These are phyloP conservation scores for Caprella mutica DNA, from an alignment of 2,888 invertebrate genomes.

Conservation along the genomic window DNA sequence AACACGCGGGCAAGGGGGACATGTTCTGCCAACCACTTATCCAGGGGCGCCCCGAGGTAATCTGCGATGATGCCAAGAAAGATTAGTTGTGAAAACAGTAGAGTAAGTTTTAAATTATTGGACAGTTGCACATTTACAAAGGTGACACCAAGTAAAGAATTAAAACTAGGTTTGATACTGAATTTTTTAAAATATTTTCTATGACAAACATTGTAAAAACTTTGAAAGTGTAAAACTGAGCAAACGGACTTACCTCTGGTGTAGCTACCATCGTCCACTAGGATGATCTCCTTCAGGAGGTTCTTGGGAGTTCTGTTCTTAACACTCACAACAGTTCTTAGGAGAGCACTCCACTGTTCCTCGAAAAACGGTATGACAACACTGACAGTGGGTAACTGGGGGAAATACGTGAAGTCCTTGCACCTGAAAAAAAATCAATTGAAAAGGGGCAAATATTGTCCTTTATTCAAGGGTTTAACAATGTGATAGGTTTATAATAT, in stretches of 20 bases:
- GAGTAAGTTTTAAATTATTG: not conserved
- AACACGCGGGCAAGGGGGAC: conserved; percentile 59
- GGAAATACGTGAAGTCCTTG: conserved; percentile 54
- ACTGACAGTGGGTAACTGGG: conserved; percentile 63
- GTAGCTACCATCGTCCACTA: conserved; percentile 54
- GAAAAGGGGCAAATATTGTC: too few species aligned
- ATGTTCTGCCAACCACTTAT: conserved; percentile 59
- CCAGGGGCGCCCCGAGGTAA: conserved; percentile 52
- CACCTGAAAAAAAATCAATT: conserved; percentile 50
- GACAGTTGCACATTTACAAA: not conserved
- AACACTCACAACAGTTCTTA: conserved; percentile 67
- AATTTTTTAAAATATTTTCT: too few species aligned
- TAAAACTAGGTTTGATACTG: too few species aligned
- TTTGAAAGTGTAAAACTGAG: too few species aligned
- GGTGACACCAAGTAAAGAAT: too few species aligned
- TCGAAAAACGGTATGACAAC: conserved; percentile 88
- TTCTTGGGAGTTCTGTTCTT: conserved; percentile 66
- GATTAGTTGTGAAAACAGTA: not conserved
- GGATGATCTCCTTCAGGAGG: conserved; percentile 69
- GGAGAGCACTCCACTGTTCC: conserved; percentile 76
- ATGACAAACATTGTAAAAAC: too few species aligned
- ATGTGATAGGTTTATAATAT: too few species aligned
- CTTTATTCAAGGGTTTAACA: too few species aligned
- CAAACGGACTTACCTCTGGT: conserved; percentile 10
- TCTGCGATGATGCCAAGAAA: conserved; percentile 47